Percentiles rank a stretch among this genome's conserved stretches.
phyloP scores from a whole-genome alignment of 2,888 invertebrate genomes.

The Ormyrus nitidulus region DNA sequence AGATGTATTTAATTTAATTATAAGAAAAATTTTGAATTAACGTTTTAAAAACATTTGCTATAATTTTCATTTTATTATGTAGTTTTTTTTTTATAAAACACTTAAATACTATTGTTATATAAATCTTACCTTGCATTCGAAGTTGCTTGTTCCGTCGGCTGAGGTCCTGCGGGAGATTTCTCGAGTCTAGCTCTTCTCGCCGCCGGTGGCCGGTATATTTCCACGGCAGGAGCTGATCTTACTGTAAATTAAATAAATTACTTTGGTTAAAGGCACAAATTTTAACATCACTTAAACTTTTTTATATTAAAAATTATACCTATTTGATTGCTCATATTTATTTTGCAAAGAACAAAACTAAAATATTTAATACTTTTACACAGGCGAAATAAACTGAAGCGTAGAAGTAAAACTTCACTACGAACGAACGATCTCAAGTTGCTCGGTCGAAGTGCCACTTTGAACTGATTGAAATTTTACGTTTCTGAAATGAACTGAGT shows the following conservation, averaged over 20 bases:
- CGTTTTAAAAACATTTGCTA: neutral
- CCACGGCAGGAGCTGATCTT: slow-evolving; percentile 72
- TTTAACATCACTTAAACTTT: neutral
- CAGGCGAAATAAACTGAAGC: too few species aligned
- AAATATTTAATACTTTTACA: too few species aligned
- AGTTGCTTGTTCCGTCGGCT: slow-evolving; percentile 36
- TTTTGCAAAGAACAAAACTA: too few species aligned
- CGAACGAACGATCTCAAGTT: too few species aligned
- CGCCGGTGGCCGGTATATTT: slow-evolving; percentile 78
- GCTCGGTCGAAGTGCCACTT: too few species aligned
- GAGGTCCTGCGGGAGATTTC: slow-evolving; percentile 52
- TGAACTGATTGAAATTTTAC: too few species aligned
- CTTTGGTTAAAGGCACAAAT: neutral
- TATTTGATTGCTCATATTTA: too few species aligned
- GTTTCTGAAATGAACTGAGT: too few species aligned
- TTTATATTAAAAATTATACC: neutral
- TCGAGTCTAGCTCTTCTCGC: slow-evolving; percentile 70
- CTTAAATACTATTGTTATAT: neutral
- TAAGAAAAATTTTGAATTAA: neutral
- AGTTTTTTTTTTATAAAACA: neutral
- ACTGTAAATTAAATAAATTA: slow-evolving; percentile 60
- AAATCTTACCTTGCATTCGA: slow-evolving; percentile 54
- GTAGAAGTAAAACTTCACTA: too few species aligned
- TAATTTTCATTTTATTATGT: too few species aligned
- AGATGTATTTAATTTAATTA: neutral